These are phyloP conservation scores for Alauda arvensis DNA, from an alignment of 2,797 vertebrate species.

Conservation along the genomic window DNA sequence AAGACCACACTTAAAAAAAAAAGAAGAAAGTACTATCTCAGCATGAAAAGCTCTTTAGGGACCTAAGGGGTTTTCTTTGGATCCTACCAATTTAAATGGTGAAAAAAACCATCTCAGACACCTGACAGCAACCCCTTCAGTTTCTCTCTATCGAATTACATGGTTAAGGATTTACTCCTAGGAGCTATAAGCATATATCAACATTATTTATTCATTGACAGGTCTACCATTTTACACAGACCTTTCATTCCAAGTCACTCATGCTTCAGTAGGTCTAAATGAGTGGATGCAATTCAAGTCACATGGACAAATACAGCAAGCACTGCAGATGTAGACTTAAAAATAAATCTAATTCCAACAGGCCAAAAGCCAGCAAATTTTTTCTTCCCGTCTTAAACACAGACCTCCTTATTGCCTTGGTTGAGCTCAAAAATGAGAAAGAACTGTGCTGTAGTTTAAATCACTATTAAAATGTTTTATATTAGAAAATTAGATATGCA, in stretches of 20 bases:
- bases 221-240: background rate
- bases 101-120: background rate
- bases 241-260: background rate
- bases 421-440: background rate
- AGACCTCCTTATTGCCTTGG: background rate
- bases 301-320: background rate
- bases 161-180: background rate
- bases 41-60: background rate
- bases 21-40: background rate
- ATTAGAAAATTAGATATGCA: background rate
- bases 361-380: background rate
- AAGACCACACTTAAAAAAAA: background rate
- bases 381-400: background rate
- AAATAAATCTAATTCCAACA: slow-evolving; percentile 40
- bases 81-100: background rate
- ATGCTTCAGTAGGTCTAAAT: background rate
- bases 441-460: background rate
- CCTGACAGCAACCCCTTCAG: background rate
- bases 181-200: background rate
- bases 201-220: background rate
- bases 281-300: slow-evolving; percentile 5
- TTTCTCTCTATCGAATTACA: background rate
- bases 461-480: background rate
- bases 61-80: background rate
- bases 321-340: background rate